Percentiles rank a stretch among this genome's conserved stretches.
These are phyloP conservation scores for Parochlus steinenii DNA, from an alignment of 2,888 invertebrate genomes.

Conservation along the genomic window DNA sequence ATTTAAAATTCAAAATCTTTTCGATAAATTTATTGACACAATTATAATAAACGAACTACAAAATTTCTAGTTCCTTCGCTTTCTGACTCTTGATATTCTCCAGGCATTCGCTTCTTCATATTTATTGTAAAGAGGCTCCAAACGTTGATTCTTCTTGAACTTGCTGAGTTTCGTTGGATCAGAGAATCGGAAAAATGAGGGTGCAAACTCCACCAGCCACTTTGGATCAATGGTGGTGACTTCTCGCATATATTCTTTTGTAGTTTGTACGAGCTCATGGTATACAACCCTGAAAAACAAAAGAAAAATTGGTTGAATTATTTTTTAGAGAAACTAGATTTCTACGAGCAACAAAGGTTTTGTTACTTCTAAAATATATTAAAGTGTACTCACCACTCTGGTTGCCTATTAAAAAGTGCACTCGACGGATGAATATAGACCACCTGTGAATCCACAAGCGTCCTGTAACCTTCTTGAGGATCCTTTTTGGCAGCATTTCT, in stretches of 20 bases:
- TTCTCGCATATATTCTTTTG: conserved; percentile 98
- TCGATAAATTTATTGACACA: too few relatives aligned
- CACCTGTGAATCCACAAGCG: conserved; percentile 91
- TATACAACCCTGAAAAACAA: conserved; percentile 68
- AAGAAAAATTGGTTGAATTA: background rate
- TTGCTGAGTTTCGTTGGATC: conserved; percentile 97
- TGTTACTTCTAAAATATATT: background rate
- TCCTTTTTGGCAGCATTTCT: conserved; percentile 98
- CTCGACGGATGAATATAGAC: conserved; percentile 99
- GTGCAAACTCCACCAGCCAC: conserved; percentile 98
- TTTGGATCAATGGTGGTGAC: conserved; percentile 93
- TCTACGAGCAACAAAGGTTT: background rate
- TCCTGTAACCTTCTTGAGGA: conserved; percentile 95
- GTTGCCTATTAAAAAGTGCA: conserved; percentile 93
- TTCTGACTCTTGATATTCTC: conserved; percentile 87
- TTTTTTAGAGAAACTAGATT: background rate
- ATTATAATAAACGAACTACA: too few relatives aligned
- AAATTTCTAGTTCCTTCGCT: conserved; percentile 59
- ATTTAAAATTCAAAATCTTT: too few relatives aligned
- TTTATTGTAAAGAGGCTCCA: conserved; percentile 96
- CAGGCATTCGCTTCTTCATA: conserved; percentile 99
- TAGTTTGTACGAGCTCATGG: conserved; percentile 95
- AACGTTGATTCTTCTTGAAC: conserved; percentile 95
- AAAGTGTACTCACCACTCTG: conserved; percentile 64
- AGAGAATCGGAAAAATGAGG: conserved; percentile 97